Evolutionary conservation across 2,797 vertebrate genomes (phyloP).

Genomic region (Chelonia mydas): DNA sequence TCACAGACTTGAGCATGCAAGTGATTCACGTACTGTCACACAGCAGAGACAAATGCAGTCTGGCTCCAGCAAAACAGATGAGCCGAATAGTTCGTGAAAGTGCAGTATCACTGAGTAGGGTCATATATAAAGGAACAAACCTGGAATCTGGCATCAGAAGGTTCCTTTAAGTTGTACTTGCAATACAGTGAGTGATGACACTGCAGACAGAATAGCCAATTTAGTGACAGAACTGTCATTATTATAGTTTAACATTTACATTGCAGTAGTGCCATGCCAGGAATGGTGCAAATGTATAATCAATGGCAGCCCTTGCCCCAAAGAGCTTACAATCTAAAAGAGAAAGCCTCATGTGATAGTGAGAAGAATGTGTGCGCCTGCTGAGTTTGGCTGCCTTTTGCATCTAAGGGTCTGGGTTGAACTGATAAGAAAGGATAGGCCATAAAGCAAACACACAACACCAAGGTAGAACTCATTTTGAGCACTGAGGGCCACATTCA

Average conservation of each 20-base stretch:
- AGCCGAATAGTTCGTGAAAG: neutral
- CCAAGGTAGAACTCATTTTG: neutral
- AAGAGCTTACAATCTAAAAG: neutral
- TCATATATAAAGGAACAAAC: neutral
- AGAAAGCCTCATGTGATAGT: neutral
- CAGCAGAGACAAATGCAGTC: neutral
- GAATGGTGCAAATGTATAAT: neutral
- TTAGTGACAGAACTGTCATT: neutral
- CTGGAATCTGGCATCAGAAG: neutral
- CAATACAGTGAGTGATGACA: neutral
- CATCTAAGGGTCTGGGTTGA: neutral
- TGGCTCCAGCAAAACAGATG: neutral
- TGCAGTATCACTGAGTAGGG: neutral
- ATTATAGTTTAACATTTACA: neutral
- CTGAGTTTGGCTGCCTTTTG: neutral
- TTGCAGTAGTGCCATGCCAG: neutral
- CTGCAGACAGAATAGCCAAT: neutral
- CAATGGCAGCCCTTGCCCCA: neutral
- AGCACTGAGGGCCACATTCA: neutral
- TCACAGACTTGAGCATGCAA: neutral
- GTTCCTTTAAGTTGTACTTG: rapidly evolving
- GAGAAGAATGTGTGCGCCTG: neutral
- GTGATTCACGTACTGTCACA: constrained; percentile 5
- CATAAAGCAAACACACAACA: neutral
- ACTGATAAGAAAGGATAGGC: neutral